Percentiles rank a stretch among this genome's conserved stretches.
phyloP scores from a whole-genome alignment of 2,113 vertebrate species.

The Callionymus lyra region DNA sequence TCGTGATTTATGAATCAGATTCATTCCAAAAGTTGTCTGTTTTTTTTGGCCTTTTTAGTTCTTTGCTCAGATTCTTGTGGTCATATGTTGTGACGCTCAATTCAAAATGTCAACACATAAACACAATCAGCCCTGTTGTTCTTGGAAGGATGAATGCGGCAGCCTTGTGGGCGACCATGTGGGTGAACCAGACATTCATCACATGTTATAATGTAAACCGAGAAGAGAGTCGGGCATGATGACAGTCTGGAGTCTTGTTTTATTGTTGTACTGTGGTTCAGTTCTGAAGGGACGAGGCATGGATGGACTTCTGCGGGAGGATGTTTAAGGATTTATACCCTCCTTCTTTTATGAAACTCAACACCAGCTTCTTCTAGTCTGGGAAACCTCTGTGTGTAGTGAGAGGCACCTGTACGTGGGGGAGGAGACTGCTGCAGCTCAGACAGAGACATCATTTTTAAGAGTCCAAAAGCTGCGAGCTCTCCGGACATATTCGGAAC shows the following conservation, averaged over 20 bases:
- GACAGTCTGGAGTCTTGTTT: slow-evolving; percentile 29
- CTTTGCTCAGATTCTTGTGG: no score
- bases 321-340: not conserved
- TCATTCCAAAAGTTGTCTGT: no score
- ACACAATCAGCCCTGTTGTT: slow-evolving; percentile 55
- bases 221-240: slow-evolving; percentile 28
- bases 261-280: slow-evolving; percentile 13
- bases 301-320: slow-evolving; percentile 18
- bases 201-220: slow-evolving; percentile 32
- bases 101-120: not conserved
- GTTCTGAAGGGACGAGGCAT: slow-evolving; percentile 15
- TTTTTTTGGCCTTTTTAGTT: no score
- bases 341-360: slow-evolving; percentile 30
- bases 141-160: slow-evolving; percentile 38
- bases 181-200: slow-evolving; percentile 38
- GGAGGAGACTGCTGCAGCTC: slow-evolving; percentile 14
- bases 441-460: no score
- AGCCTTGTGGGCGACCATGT: slow-evolving; percentile 45
- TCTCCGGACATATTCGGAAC: not conserved
- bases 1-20: no score
- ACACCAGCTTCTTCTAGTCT: slow-evolving; percentile 17
- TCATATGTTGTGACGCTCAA: no score
- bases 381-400: slow-evolving; percentile 15
- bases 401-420: slow-evolving; percentile 45
- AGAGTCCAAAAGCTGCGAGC: not conserved